Conservation (phyloP, 2,888 invertebrate genomes). For the Andrena marginata region DNA sequence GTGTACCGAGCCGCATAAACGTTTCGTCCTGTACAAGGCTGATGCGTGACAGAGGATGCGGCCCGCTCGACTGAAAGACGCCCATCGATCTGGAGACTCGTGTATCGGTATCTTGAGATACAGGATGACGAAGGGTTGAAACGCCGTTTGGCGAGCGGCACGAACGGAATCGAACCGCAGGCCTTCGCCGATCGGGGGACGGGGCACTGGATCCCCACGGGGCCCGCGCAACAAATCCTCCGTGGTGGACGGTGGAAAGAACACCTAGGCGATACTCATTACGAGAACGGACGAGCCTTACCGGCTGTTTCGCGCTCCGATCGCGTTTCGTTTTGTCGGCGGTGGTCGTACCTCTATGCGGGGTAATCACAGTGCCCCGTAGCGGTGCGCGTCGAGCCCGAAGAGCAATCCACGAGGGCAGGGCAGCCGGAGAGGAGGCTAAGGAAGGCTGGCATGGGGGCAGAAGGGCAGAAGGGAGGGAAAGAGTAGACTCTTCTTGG, state of each 20-base stretch:
- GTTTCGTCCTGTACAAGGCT: too few species aligned
- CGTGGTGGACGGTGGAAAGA: conserved; percentile 26
- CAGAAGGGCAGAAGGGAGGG: conserved; percentile 20
- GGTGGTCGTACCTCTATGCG: conserved; percentile 76
- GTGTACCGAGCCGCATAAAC: too few species aligned
- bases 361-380: conserved; percentile 84
- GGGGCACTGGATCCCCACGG: conserved; percentile 39
- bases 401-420: conserved; percentile 70
- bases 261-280: conserved; percentile 70
- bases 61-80: conserved; percentile 11
- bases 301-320: conserved; percentile 62
- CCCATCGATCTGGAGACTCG: neutral
- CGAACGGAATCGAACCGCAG: conserved; percentile 44
- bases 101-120: neutral
- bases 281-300: conserved; percentile 64
- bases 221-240: conserved; percentile 52
- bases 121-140: conserved; percentile 26
- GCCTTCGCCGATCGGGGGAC: conserved; percentile 43
- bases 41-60: too few species aligned
- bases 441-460: conserved; percentile 17
- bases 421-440: conserved; percentile 51
- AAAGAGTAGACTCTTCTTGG: conserved; percentile 42
- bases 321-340: conserved; percentile 82
- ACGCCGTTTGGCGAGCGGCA: conserved; percentile 33
- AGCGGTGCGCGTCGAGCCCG: conserved; percentile 74